Evolutionary conservation across 2,888 invertebrate species (phyloP).

Genomic region (Lamproptera curius): DNA sequence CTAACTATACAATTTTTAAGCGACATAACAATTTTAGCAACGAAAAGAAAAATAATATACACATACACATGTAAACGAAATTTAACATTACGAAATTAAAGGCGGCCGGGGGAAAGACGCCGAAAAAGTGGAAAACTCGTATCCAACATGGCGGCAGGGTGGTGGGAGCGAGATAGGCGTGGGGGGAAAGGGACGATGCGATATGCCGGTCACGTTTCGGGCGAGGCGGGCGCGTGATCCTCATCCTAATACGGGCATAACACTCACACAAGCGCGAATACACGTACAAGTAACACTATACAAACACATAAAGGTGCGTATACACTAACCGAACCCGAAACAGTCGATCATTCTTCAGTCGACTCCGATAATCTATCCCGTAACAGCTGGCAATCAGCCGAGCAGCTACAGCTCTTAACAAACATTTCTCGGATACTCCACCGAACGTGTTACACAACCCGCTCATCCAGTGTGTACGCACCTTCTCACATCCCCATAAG

Average conservation of each 20-base stretch:
- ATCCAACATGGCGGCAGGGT: conserved; percentile 70
- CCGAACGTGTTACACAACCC: too few relatives aligned
- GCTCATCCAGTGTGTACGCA: too few relatives aligned
- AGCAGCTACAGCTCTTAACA: too few relatives aligned
- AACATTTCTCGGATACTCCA: too few relatives aligned
- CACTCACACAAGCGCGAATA: conserved; percentile 59
- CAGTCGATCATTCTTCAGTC: too few relatives aligned
- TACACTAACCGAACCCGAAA: too few relatives aligned
- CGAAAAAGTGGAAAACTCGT: conserved; percentile 69
- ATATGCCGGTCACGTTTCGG: conserved; percentile 76
- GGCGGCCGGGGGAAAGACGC: conserved; percentile 59
- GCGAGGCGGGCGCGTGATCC: conserved; percentile 73
- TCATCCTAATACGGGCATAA: conserved; percentile 71
- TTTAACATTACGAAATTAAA: conserved; percentile 70
- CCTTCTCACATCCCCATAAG: conserved; percentile 42
- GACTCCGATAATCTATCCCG: too few relatives aligned
- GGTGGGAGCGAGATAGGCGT: conserved; percentile 62
- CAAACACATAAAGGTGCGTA: conserved; percentile 57
- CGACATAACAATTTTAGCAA: too few relatives aligned
- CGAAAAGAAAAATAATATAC: conserved; percentile 27
- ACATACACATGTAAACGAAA: conserved; percentile 41
- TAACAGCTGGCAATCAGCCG: too few relatives aligned
- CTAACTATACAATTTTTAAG: too few relatives aligned
- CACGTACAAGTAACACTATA: conserved; percentile 50
- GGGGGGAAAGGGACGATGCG: conserved; percentile 72